Base-by-base conservation (phyloP, 2,888 invertebrate genomes). In the Synanthedon vespiformis region DNA sequence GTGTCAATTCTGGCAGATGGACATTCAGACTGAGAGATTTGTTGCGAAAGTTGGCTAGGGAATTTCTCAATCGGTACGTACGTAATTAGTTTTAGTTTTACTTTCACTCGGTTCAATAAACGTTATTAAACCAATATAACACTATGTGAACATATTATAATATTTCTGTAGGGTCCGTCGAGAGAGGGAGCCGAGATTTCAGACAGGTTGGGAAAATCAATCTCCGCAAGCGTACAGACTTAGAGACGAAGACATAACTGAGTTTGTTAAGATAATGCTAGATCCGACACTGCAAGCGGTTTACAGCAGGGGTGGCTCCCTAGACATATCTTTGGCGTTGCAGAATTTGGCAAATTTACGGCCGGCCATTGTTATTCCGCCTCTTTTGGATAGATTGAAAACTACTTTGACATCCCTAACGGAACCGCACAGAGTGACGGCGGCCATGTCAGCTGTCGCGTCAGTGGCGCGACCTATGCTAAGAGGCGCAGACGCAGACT, bases 1-100 rank as follows among this genome's bases (percentile, higher is more conserved):
- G 95, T 52, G 96, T 96, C 0, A 98, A 98, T 75, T 78, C 88
- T 41, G 97, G 97, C 27, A 89, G 91, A 49, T 97, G 97, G 95
- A 90, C 92, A 0, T 76, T 76, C 57, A 91, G 89, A 58, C 83
- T 94, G 1, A 89, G 90, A 54, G 91, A 93, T 54, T 77, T 94
- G 5, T 80, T 95, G 3, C 88, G 89, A 51, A 92, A 92, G 67
- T 80, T 95, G n/a, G 88, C 93, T 0, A 85, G 85, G 55, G 88
- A 90, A 63, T 92, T 95, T 65, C 79, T 91, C 1, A 78, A 86
- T 58, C 90, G 94, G 79, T 87, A 64, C 57, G 50, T 22, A n/a
- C n/a, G n/a, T n/a, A n/a, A n/a, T n/a, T n/a, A 16, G 12, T 13
- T 50, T 34, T n/a, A 1, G 2, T 27, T 27, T 12, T 44, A 12